phyloP scores from a whole-genome alignment of 1,140 invertebrate genomes.

The Hylaeus volcanicus region DNA sequence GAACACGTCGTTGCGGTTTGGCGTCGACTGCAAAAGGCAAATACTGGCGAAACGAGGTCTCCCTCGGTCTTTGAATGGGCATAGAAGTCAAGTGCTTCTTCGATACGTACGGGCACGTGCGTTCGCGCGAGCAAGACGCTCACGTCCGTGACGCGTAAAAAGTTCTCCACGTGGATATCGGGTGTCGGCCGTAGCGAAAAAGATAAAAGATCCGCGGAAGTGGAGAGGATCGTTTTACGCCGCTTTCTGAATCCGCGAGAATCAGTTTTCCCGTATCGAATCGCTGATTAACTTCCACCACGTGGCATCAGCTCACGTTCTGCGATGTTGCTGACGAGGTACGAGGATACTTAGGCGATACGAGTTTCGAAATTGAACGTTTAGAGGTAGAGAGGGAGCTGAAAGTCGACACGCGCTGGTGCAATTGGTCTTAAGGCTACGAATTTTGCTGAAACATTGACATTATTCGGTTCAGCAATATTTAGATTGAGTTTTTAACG shows the following conservation, averaged over 20 bases:
- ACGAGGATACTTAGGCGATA: too few relatives aligned
- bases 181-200: background rate
- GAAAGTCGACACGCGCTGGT: too few relatives aligned
- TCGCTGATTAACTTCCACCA: slow-evolving; percentile 8
- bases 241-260: slow-evolving; percentile 20
- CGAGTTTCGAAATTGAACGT: background rate
- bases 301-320: background rate
- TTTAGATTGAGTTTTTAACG: too few relatives aligned
- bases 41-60: background rate
- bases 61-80: background rate
- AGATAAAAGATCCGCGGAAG: slow-evolving; percentile 25
- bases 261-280: slow-evolving; percentile 22
- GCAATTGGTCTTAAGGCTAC: too few relatives aligned
- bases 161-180: slow-evolving; percentile 15
- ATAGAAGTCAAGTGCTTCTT: background rate
- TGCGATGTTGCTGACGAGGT: too few relatives aligned
- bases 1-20: background rate
- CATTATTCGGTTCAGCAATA: too few relatives aligned
- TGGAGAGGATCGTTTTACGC: slow-evolving; percentile 27
- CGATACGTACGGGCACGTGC: background rate
- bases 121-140: background rate
- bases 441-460: too few relatives aligned
- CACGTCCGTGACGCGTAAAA: background rate
- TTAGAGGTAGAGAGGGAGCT: too few relatives aligned
- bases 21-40: background rate